Evolutionary conservation across 2,888 invertebrate species (phyloP), one percentile per base, ranked within the genome.

Genomic region (Oligia fasciuncula): DNA sequence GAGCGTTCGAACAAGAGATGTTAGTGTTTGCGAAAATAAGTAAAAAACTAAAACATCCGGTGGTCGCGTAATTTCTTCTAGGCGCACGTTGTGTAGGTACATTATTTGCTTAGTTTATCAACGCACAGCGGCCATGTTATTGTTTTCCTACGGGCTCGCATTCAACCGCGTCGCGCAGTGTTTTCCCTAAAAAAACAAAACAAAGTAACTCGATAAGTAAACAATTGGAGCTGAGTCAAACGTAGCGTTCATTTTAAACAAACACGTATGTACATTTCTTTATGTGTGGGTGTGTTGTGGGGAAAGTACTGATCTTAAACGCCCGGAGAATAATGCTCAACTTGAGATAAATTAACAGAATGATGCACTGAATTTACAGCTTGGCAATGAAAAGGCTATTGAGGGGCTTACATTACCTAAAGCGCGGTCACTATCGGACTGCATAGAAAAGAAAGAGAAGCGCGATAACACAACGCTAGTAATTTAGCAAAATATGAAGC

Each of bases 101-200:
- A 65, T 73, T 85, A 88, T 87, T 87, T 86, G 83, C 86, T 84
- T 84, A 84, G 89, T 88, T 88, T 88, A 88, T 89, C 88, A 83
- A 87, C 81, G 77, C 11, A 35, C 76, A 46, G 68, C 80, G 54
- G 4, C 62, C 83, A 81, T 91, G 89, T 89, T 91, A 92, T 91
- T 90, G 89, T 90, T 90, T 89, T 87, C 81, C 83, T 76, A 76
- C 83, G 54, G 80, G 78, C 87, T 87, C 90, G 88, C 90, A 90
- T 89, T 89, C 86, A 88, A 79, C 85, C 82, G 80, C 81, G 89
- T 83, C 83, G 83, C 81, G 75, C 83, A 40, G 88, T 94, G 94
- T 93, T 94, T 93, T 94, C 93, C 91, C 91, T 91, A 88, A 92
- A 94, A 94, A 93, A 93, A 93, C 93, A 93, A 92, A 94, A 94